Percentiles rank a stretch among this genome's conserved stretches.
phyloP scores from a whole-genome alignment of 2,888 invertebrate species.

The Mycalesis mineus region DNA sequence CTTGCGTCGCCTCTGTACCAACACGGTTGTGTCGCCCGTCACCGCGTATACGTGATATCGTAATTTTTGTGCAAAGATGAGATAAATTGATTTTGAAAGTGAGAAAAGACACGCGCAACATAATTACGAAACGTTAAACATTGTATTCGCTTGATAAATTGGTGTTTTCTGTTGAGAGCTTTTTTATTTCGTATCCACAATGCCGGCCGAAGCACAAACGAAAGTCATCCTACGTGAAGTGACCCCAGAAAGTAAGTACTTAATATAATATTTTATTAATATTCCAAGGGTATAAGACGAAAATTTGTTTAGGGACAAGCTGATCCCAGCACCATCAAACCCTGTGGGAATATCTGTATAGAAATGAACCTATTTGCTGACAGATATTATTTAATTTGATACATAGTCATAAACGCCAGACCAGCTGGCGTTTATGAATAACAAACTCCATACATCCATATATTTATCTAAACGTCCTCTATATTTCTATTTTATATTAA shows the following conservation, averaged over 20 bases:
- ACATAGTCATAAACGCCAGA: no score
- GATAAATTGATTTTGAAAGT: conserved; percentile 6
- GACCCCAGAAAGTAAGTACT: conserved; percentile 65
- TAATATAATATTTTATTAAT: not conserved
- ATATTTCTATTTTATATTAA: no score
- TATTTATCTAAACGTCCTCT: no score
- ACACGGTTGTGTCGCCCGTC: conserved; percentile 8
- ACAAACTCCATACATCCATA: no score
- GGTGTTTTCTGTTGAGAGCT: conserved; percentile 1
- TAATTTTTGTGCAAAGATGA: conserved; percentile 11
- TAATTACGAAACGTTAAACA: not conserved
- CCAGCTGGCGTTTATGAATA: no score
- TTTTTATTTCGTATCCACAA: conserved; percentile 34
- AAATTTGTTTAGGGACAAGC: no score
- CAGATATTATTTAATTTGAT: no score
- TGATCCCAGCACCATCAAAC: no score
- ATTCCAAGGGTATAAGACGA: no score
- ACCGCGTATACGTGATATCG: not conserved
- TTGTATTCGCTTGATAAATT: not conserved
- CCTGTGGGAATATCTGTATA: no score
- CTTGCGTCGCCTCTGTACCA: conserved; percentile 7
- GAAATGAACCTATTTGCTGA: no score
- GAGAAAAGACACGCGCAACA: not conserved
- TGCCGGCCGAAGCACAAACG: conserved; percentile 59
- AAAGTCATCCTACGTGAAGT: conserved; percentile 61